Evolutionary conservation across 1,140 invertebrate species (phyloP).

Genomic region (Scaptomyza pallida): DNA sequence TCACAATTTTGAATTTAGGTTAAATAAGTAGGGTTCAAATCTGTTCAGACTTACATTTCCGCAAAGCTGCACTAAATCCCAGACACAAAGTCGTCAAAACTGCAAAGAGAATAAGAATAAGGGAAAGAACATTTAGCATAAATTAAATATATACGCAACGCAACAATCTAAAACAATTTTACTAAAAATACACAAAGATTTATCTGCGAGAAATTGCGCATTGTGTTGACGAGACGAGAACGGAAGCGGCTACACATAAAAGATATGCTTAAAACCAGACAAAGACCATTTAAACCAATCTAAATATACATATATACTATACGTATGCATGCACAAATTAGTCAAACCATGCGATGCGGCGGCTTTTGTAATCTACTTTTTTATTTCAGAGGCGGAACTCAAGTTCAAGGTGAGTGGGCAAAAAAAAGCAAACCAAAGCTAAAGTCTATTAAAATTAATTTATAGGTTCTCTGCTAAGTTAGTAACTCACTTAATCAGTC

Average conservation of each 20-base stretch:
- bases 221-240: constrained; percentile 36
- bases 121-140: constrained; percentile 46
- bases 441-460: constrained; percentile 29
- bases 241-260: constrained; percentile 52
- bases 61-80: constrained; percentile 18
- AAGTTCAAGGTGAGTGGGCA: constrained; percentile 67
- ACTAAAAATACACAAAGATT: constrained; percentile 51
- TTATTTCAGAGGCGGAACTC: constrained; percentile 40
- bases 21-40: constrained; percentile 40
- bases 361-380: constrained; percentile 12
- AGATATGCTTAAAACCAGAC: constrained; percentile 18
- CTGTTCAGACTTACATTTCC: constrained; percentile 62
- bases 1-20: constrained; percentile 40
- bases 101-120: constrained; percentile 41
- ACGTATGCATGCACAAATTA: constrained; percentile 17
- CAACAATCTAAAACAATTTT: constrained; percentile 30
- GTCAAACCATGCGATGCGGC: constrained; percentile 19
- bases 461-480: background rate
- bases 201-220: constrained; percentile 70
- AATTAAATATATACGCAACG: constrained; percentile 40
- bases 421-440: constrained; percentile 1
- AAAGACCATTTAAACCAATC: constrained; percentile 1
- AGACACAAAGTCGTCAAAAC: constrained; percentile 30
- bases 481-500: background rate
- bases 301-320: constrained; percentile 3